Evolutionary conservation across 2,888 invertebrate genomes (phyloP).

Genomic region (Sarcophaga subvicina): DNA sequence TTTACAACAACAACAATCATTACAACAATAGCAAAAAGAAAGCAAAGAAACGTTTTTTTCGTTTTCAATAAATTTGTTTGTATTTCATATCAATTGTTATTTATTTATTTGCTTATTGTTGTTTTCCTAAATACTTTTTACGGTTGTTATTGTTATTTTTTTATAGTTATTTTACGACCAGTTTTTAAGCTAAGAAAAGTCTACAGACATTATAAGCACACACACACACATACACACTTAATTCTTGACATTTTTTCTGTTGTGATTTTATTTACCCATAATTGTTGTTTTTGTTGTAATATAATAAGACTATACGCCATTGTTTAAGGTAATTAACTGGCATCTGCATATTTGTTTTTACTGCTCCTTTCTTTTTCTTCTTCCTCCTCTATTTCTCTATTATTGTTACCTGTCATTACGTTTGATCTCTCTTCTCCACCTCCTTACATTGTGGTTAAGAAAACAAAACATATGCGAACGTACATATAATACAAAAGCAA

Average conservation of each 20-base stretch:
- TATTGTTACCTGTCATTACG: slow-evolving; percentile 14
- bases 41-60: background rate
- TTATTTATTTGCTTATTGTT: too few species aligned
- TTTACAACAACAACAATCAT: background rate
- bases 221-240: too few species aligned
- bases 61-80: too few species aligned
- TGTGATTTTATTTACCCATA: background rate
- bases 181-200: too few species aligned
- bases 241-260: background rate
- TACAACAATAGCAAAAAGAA: slow-evolving; percentile 13
- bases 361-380: background rate
- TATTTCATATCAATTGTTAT: too few species aligned
- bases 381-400: background rate
- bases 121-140: too few species aligned
- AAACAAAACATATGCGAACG: background rate
- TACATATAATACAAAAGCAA: too few species aligned
- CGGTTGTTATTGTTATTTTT: too few species aligned
- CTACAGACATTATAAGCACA: too few species aligned
- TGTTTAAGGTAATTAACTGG: slow-evolving; percentile 15
- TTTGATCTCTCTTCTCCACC: background rate
- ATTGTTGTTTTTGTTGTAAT: background rate
- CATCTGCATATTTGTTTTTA: slow-evolving; percentile 15
- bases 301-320: background rate
- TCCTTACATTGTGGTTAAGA: background rate
- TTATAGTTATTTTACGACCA: too few species aligned